Conservation (phyloP, 2,113 vertebrate species). For the Stegostoma tigrinum region DNA sequence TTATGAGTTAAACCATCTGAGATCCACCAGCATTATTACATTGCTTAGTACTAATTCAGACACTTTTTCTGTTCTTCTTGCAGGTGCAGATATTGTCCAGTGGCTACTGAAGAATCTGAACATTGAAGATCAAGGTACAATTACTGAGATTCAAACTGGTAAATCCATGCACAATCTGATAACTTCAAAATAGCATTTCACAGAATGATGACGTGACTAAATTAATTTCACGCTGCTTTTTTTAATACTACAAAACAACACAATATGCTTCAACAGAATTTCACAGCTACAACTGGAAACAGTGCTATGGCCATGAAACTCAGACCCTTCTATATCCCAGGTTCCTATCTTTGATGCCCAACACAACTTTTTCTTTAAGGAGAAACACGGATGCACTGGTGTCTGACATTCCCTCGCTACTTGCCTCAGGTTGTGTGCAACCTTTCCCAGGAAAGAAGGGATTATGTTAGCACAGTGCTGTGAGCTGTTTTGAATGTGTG, state of each 20-base stretch:
- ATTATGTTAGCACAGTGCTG: not conserved
- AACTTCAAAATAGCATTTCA: not conserved
- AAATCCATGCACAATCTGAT: not conserved
- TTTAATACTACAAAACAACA: not conserved
- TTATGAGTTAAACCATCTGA: not conserved
- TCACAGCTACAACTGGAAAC: not conserved
- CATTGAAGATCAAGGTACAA: constrained; percentile 93
- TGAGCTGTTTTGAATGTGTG: not conserved
- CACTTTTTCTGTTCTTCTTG: constrained; percentile 47
- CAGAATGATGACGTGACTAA: not conserved
- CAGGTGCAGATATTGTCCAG: constrained; percentile 94
- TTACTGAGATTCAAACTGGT: constrained; percentile 32
- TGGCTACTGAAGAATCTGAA: constrained; percentile 95
- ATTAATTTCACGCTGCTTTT: not conserved
- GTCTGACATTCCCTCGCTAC: not conserved
- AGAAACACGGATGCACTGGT: not conserved
- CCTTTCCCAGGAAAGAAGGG: not conserved
- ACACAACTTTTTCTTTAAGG: too few relatives aligned
- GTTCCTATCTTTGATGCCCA: not conserved
- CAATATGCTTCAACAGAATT: not conserved
- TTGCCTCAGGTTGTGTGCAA: not conserved
- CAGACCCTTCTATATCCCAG: not conserved
- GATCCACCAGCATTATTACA: not conserved
- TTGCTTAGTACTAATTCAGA: not conserved
- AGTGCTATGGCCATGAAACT: not conserved